Conservation (phyloP, 2,888 invertebrate genomes). For the Chydorus sphaericus region DNA sequence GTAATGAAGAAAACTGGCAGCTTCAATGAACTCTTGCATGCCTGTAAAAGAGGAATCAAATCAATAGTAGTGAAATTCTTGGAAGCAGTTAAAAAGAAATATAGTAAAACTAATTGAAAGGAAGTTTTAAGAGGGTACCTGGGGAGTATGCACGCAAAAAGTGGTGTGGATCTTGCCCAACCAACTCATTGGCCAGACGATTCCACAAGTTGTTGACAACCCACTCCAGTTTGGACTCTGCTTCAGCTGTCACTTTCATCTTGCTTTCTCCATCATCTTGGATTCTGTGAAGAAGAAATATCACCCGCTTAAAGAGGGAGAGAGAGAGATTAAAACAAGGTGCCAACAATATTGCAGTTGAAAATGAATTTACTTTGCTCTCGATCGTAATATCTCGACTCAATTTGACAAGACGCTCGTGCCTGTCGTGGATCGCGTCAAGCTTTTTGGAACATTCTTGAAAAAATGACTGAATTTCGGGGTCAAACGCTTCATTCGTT, state of each 20-base stretch:
- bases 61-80: slow-evolving; percentile 4
- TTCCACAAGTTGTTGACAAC: slow-evolving; percentile 44
- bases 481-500: neutral
- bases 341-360: too few relatives aligned
- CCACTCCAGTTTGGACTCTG: slow-evolving; percentile 47
- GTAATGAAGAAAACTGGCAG: slow-evolving; percentile 59
- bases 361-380: too few relatives aligned
- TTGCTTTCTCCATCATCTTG: slow-evolving; percentile 34
- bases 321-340: too few relatives aligned
- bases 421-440: slow-evolving; percentile 63
- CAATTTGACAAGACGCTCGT: slow-evolving; percentile 66
- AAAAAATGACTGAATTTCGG: slow-evolving; percentile 22
- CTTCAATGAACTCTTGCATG: slow-evolving; percentile 73
- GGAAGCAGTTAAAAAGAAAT: neutral
- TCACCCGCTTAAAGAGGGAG: slow-evolving; percentile 79
- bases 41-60: slow-evolving; percentile 25
- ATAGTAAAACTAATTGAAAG: slow-evolving; percentile 4
- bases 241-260: slow-evolving; percentile 40
- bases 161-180: slow-evolving; percentile 51
- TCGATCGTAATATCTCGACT: slow-evolving; percentile 75
- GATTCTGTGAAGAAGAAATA: slow-evolving; percentile 66
- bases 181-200: slow-evolving; percentile 56
- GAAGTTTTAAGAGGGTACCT: slow-evolving; percentile 29
- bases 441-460: slow-evolving; percentile 49
- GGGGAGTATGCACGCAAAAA: slow-evolving; percentile 49